Evolutionary conservation across 2,797 vertebrate genomes (phyloP).

Genomic region (Falco concolor): DNA sequence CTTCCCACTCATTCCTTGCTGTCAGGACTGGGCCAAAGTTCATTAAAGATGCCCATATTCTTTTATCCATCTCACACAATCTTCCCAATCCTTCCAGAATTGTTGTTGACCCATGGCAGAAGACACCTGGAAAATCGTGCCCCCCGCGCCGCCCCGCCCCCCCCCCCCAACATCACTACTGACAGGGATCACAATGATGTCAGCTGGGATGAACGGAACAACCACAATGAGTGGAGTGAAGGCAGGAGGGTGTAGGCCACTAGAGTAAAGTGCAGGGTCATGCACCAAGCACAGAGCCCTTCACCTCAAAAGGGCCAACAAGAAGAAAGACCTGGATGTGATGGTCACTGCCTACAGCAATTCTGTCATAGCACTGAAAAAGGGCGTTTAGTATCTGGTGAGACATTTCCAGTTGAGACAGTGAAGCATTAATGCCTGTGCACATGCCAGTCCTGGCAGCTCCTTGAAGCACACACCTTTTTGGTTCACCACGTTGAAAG

Average conservation of each 20-base stretch:
- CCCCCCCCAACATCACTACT: neutral
- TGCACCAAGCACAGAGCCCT: neutral
- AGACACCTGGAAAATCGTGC: neutral
- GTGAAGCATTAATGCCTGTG: neutral
- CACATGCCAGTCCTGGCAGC: neutral
- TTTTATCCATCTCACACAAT: neutral
- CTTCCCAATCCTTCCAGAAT: neutral
- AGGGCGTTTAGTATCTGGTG: accelerated
- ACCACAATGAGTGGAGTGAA: neutral
- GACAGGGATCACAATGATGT: neutral
- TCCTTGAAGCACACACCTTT: neutral
- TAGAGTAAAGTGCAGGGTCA: neutral
- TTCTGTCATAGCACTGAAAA: neutral
- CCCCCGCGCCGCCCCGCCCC: too few species aligned
- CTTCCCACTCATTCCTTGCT: neutral
- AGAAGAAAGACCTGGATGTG: neutral
- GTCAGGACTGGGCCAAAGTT: neutral
- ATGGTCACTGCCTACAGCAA: neutral
- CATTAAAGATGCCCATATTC: accelerated
- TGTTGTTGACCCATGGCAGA: accelerated
- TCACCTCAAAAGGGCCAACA: neutral
- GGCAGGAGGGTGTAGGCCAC: neutral
- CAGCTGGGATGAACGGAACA: neutral
- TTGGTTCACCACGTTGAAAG: neutral
- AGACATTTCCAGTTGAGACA: neutral